phyloP scores from a whole-genome alignment of 2,888 invertebrate species.

The Nomada fabriciana region DNA sequence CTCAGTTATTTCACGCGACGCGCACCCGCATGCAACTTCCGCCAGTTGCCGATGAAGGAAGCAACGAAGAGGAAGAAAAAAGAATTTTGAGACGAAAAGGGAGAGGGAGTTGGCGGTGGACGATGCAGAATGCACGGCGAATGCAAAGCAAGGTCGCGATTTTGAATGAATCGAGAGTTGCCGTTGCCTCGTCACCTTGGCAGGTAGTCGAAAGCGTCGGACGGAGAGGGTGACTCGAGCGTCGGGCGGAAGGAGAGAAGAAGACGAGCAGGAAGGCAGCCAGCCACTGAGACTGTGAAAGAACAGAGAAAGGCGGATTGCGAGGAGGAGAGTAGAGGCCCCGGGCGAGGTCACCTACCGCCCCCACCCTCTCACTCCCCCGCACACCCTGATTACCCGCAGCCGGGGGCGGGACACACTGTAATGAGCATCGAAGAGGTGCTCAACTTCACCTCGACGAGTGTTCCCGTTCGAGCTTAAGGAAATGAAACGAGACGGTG shows the following conservation, averaged over 20 bases:
- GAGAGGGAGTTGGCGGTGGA: slow-evolving; percentile 16
- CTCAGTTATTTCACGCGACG: slow-evolving; percentile 23
- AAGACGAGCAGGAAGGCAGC: slow-evolving; percentile 49
- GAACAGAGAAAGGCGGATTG: slow-evolving; percentile 56
- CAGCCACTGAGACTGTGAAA: slow-evolving; percentile 46
- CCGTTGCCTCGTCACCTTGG: slow-evolving; percentile 69
- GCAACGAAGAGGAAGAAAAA: not conserved
- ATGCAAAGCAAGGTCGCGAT: slow-evolving; percentile 71
- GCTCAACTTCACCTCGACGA: slow-evolving; percentile 78
- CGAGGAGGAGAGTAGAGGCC: slow-evolving; percentile 79
- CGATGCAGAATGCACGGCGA: slow-evolving; percentile 45
- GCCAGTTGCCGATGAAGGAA: slow-evolving; percentile 46
- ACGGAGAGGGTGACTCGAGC: slow-evolving; percentile 41
- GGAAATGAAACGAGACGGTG: slow-evolving; percentile 11
- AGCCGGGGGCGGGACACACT: slow-evolving; percentile 83
- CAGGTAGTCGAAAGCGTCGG: slow-evolving; percentile 76
- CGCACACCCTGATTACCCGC: slow-evolving; percentile 82
- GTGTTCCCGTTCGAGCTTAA: slow-evolving; percentile 39
- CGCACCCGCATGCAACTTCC: slow-evolving; percentile 45
- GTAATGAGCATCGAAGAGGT: slow-evolving; percentile 84
- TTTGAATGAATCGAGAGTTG: slow-evolving; percentile 58
- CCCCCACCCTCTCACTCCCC: slow-evolving; percentile 75
- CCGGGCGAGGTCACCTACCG: slow-evolving; percentile 84
- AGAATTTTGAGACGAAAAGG: not conserved
- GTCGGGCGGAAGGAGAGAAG: slow-evolving; percentile 38